Evolutionary conservation across 2,888 invertebrate genomes (phyloP).

Genomic region (Chalcosyrphus nemorum): DNA sequence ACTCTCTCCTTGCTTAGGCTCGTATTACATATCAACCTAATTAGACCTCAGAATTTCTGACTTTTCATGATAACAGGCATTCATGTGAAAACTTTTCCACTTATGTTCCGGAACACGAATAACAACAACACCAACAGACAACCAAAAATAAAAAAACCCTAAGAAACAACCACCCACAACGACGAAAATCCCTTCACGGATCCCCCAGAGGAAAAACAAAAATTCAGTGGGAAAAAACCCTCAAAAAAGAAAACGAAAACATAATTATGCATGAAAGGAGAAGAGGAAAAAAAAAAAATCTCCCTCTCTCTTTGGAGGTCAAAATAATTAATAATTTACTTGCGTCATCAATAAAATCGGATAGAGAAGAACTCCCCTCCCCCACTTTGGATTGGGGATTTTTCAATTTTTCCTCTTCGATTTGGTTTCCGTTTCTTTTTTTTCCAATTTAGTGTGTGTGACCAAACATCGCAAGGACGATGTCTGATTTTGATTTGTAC

Average conservation of each 20-base stretch:
- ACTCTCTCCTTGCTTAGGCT: not conserved
- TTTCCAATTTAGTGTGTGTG: not conserved
- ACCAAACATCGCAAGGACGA: constrained; percentile 7
- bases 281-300: not conserved
- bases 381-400: constrained; percentile 12
- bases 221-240: not conserved
- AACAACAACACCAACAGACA: not conserved
- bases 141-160: too few relatives aligned
- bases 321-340: constrained; percentile 37
- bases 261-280: constrained; percentile 18
- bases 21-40: constrained; percentile 11
- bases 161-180: not conserved
- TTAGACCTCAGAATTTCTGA: constrained; percentile 34
- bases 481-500: constrained; percentile 40
- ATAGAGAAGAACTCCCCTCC: not conserved
- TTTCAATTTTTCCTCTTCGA: constrained; percentile 12
- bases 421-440: not conserved
- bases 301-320: constrained; percentile 24
- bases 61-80: constrained; percentile 26
- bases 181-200: not conserved
- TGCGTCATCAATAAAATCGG: constrained; percentile 40
- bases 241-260: not conserved
- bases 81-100: constrained; percentile 32
- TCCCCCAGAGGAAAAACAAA: not conserved
- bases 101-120: not conserved